phyloP scores from a whole-genome alignment of 2,888 invertebrate genomes.

The Lasioglossum marginatum region DNA sequence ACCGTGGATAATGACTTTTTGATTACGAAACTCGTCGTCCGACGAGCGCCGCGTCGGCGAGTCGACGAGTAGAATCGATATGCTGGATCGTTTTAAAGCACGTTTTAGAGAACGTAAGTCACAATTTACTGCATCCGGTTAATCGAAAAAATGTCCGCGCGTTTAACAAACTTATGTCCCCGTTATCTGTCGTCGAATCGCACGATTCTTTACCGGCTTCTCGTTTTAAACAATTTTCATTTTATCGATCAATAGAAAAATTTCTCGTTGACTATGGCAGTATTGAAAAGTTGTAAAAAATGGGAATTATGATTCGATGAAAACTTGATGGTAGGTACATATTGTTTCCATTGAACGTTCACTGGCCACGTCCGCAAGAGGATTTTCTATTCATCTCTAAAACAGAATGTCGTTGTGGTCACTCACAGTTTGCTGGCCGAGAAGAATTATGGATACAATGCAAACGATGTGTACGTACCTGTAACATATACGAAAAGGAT shows the following conservation, averaged over 20 bases:
- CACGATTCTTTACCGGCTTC: background rate
- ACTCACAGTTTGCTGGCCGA: background rate
- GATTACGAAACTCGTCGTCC: slow-evolving; percentile 75
- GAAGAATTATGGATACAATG: background rate
- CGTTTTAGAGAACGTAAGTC: background rate
- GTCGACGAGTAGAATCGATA: slow-evolving; percentile 39
- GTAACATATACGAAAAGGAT: background rate
- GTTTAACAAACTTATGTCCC: background rate
- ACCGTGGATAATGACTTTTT: slow-evolving; percentile 80
- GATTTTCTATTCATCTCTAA: background rate
- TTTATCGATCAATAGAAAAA: background rate
- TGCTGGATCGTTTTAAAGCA: slow-evolving; percentile 50
- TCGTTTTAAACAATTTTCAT: background rate
- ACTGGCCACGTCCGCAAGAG: background rate
- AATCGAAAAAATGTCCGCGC: background rate
- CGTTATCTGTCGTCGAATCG: background rate
- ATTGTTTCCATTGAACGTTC: background rate
- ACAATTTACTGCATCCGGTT: background rate
- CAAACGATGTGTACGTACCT: slow-evolving; percentile 1
- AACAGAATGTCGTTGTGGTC: background rate
- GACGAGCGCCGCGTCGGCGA: slow-evolving; percentile 16
- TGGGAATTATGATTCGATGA: background rate
- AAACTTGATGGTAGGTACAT: background rate
- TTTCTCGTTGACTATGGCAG: background rate
- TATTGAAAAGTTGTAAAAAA: background rate